Base-by-base conservation (phyloP, 2,888 invertebrate species). In the Lypha dubia region DNA sequence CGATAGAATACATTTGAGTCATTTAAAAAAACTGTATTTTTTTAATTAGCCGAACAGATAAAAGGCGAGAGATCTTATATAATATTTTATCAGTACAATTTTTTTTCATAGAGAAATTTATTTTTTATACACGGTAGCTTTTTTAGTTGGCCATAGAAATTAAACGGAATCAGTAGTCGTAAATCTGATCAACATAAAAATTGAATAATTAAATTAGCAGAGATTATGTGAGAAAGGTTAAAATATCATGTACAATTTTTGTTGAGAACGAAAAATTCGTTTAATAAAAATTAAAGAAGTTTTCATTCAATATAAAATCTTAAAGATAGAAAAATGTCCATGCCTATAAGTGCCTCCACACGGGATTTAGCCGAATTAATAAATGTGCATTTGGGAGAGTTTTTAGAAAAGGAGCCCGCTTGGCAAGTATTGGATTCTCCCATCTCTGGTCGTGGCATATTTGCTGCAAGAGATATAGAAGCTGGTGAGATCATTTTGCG, bases 391-490 rank as follows among this genome's bases (percentile, higher is more conserved):
- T 86, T 92, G 86, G 91, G 89, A 11, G 88, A 87, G 3, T 81
- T 75, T 38, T 88, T 88, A n/a, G 86, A 88, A 1, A 13, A 63
- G 32, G 74, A 88, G 44, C 90, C 91, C 3, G 84, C 86, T 4
- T 96, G 96, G 95, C 93, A 90, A 70, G 93, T 96, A 53, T 91
- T 90, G 60, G 92, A 93, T 83, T 95, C 96, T 0, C 88, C 92
- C 15, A 89, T 95, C 3, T 94, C 95, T 65, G 96, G 96, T 6
- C 94, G 96, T 41, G 96, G 96, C 6, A 89, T 97, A 9, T 94
- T 96, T 87, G 95, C 96, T 1, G 93, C 91, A 0, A 93, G 94
- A 80, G 94, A 95, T 88, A 94, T 96, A 44, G 89, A 91, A 70
- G 89, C 93, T 7, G 96, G 96, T 38, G 96, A 96, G 91, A 91